phyloP scores from a whole-genome alignment of 2,797 vertebrate genomes.

The Chelon labrosus region DNA sequence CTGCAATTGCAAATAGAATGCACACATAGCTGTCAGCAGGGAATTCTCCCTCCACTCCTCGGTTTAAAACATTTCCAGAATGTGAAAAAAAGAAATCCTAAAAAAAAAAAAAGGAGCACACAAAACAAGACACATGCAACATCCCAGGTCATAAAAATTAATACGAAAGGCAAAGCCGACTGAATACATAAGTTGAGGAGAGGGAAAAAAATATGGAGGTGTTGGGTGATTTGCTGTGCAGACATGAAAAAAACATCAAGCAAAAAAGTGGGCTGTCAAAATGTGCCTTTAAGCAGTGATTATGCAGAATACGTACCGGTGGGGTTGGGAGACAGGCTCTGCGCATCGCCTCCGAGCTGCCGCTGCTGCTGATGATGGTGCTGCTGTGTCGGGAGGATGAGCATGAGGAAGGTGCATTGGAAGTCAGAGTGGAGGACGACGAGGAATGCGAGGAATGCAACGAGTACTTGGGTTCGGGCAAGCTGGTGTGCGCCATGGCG shows the following conservation, averaged over 20 bases:
- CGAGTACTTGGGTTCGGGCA: slow-evolving; percentile 95
- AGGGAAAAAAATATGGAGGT: slow-evolving; percentile 86
- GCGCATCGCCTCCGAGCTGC: slow-evolving; percentile 94
- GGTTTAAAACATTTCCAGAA: slow-evolving; percentile 93
- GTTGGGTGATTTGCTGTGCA: slow-evolving; percentile 96
- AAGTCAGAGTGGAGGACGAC: slow-evolving; percentile 89
- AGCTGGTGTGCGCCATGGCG: slow-evolving; percentile 91
- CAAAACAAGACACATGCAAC: slow-evolving; percentile 90
- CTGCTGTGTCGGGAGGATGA: slow-evolving; percentile 90
- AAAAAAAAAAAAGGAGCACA: slow-evolving; percentile 77
- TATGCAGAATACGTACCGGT: slow-evolving; percentile 97
- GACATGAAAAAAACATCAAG: slow-evolving; percentile 98
- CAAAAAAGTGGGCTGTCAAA: slow-evolving; percentile 93
- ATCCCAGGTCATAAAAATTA: slow-evolving; percentile 98
- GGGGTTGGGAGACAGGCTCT: slow-evolving; percentile 96
- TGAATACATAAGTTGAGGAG: slow-evolving; percentile 92
- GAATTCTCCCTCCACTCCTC: slow-evolving; percentile 89
- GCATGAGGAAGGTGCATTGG: slow-evolving; percentile 87
- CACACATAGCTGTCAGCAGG: slow-evolving; percentile 97
- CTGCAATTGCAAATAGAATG: slow-evolving; percentile 99
- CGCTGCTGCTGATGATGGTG: slow-evolving; percentile 84
- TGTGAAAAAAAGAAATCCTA: slow-evolving; percentile 84
- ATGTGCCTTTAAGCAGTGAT: slow-evolving; percentile 94
- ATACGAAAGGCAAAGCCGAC: slow-evolving; percentile 91
- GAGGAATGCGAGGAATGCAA: slow-evolving; percentile 92